Evolutionary conservation across 2,113 vertebrate species (phyloP), one percentile per base, ranked within the genome.

Genomic region (Coptodon rendalli): DNA sequence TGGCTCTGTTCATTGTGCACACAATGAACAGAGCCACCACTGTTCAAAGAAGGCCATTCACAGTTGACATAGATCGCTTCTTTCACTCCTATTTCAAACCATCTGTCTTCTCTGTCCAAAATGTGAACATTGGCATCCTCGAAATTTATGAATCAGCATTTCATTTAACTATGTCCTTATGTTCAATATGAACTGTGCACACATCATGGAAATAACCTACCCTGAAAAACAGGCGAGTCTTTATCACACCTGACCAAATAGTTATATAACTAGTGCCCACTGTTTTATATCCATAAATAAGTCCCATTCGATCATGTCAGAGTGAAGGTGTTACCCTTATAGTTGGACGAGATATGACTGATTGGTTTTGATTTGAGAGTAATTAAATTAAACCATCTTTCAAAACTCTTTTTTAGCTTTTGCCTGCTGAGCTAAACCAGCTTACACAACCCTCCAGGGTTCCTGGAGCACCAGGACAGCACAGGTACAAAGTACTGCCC

Each of bases 1-100:
- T 1, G 2, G 56, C 0, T 1, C 50, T n/a, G 17, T 52, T 52
- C 50, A n/a, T 9, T 52, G 50, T 52, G 50, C 0, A 0, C 9
- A 53, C 19, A 53, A 52, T 19, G 19, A n/a, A n/a, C 2, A 53
- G 19, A 1, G 0, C 19, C 19, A 2, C 43, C 13, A 16, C 13
- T 48, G 14, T 16, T 17, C 45, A 48, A 48, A 40, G 38, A 40
- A 48, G 14, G 45, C 17, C 14, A 16, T 48, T 16, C 45, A 48
- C 45, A 48, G 45, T 48, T 7, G 45, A 7, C 45, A 7, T 48
- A 48, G 6, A 48, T 48, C 3, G 14, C 45, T 48, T 48, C 14
- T 48, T 48, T 48, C 45, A 17, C 6, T 31, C 29, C 29, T 31
- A 31, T 31, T 31, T 31, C 29, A 31, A 31, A 31, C 29, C 29